Percentiles rank a stretch among this genome's conserved stretches.
These are phyloP conservation scores for Nematolebias whitei DNA, from an alignment of 2,113 vertebrate genomes.

Conservation along the genomic window DNA sequence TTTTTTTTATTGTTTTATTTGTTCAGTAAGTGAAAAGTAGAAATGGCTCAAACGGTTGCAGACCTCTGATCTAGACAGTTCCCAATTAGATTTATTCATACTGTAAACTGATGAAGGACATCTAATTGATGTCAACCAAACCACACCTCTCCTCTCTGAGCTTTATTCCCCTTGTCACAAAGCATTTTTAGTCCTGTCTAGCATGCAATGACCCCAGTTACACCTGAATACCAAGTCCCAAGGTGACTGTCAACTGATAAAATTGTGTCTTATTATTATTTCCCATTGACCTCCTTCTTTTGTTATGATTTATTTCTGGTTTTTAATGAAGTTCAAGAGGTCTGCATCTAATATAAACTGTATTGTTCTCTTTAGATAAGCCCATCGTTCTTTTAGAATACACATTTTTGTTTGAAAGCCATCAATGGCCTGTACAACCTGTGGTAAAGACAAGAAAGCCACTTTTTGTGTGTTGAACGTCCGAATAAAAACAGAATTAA, in stretches of 20 bases:
- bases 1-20: too few relatives aligned
- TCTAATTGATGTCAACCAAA: conserved; percentile 26
- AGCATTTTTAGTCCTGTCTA: conserved; percentile 43
- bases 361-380: conserved; percentile 7
- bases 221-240: conserved; percentile 26
- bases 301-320: neutral
- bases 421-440: neutral
- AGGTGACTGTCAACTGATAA: conserved; percentile 5
- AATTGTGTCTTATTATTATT: too few relatives aligned
- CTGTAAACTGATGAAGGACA: neutral
- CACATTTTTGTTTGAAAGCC: neutral
- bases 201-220: conserved; percentile 36
- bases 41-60: too few relatives aligned
- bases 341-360: neutral
- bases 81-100: too few relatives aligned
- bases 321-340: neutral
- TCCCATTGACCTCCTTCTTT: too few relatives aligned
- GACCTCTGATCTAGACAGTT: too few relatives aligned
- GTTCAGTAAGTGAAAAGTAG: too few relatives aligned
- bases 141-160: conserved; percentile 19
- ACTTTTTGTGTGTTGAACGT: too few relatives aligned
- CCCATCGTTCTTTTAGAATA: neutral
- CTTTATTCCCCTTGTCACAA: conserved; percentile 41
- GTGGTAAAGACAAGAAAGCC: neutral
- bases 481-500: too few relatives aligned